Evolutionary conservation across 2,888 invertebrate species (phyloP), one percentile per base, ranked within the genome.

Genomic region (Ormyrus thymus): DNA sequence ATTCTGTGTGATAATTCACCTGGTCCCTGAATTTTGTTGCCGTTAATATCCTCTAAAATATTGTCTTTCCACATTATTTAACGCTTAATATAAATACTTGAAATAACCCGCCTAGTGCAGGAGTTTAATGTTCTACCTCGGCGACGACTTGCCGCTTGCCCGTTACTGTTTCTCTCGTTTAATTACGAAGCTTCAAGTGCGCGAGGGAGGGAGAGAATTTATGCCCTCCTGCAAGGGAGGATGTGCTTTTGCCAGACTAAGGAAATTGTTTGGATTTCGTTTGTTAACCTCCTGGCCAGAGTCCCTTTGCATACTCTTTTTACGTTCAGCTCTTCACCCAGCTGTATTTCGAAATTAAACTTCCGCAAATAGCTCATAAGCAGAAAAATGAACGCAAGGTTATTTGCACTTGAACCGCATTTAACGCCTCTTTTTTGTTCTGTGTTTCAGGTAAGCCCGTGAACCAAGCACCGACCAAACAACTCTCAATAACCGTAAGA

Each of bases 71-170:
- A 3, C 29, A 29, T 29, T 29, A 29, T 29, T 29, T 29, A 29
- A 56, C 9, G n/a, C 8, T 56, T 43, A 61, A 61, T 61, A 61
- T 45, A n/a, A 61, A 61, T 45, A 11, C 45, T 61, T 61, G 45
- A 7, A 61, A 45, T 61, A 61, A 61, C 61, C 0, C 11, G n/a
- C 3, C 45, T 6, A 43, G 46, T 43, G 10, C 45, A 4, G 61
- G 43, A 71, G 29, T 61, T 71, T 71, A 71, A 61, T 13, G 48
- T 80, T 82, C 79, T 76, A 78, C 71, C 78, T 82, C 78, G 78
- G 74, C 73, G 62, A 64, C 79, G 77, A 69, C 51, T 29, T 29
- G 29, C 76, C 46, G 43, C 46, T 76, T 66, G 11, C 73, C 56
- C 70, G 65, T 7, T 58, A 51, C 66, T 15, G 58, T 51, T 51